Conservation (phyloP, 2,113 vertebrate genomes). For the Lepus europaeus region DNA sequence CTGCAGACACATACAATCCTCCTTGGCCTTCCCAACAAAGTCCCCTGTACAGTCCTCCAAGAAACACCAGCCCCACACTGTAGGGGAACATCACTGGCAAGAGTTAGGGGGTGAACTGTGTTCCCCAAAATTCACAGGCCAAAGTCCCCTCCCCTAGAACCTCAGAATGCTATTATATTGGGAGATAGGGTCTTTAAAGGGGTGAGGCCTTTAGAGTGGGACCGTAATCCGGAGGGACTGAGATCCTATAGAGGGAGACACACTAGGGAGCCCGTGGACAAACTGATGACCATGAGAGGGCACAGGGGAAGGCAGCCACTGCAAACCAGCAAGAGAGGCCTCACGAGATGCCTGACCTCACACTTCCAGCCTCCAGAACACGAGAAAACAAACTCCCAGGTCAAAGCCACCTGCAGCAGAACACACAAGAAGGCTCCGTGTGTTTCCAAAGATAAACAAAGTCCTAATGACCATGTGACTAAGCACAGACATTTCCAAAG, state of each 20-base stretch:
- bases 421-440: neutral
- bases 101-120: neutral
- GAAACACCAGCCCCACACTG: neutral
- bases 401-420: neutral
- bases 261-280: accelerated
- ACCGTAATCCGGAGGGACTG: neutral
- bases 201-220: neutral
- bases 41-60: neutral
- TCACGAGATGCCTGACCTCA: neutral
- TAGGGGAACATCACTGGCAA: neutral
- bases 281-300: neutral
- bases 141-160: neutral
- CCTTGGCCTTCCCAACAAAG: neutral
- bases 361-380: neutral
- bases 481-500: neutral
- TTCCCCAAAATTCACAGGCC: neutral
- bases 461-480: neutral
- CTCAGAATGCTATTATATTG: neutral
- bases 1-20: neutral
- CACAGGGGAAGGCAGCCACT: neutral
- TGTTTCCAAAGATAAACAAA: neutral
- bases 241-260: neutral
- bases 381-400: neutral
- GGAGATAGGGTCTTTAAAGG: neutral
- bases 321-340: neutral